phyloP scores from a whole-genome alignment of 2,888 invertebrate genomes.

The Anthoptus insignis region DNA sequence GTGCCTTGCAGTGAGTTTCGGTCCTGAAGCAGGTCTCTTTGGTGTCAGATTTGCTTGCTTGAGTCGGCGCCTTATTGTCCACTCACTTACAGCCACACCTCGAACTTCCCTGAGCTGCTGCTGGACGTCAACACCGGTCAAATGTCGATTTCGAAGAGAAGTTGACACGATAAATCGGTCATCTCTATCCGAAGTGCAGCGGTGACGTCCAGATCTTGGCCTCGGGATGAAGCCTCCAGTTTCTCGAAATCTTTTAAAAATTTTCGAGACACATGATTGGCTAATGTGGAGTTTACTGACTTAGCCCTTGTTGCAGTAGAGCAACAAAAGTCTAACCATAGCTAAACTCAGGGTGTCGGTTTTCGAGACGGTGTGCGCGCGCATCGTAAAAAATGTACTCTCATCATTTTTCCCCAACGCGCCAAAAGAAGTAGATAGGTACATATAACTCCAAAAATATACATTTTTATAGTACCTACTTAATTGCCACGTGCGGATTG shows the following conservation, averaged over 20 bases:
- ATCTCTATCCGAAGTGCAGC: neutral
- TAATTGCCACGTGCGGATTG: too few relatives aligned
- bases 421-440: too few relatives aligned
- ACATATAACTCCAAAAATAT: too few relatives aligned
- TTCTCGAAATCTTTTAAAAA: slow-evolving; percentile 5
- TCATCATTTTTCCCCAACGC: too few relatives aligned
- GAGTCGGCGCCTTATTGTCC: slow-evolving; percentile 49
- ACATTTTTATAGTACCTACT: too few relatives aligned
- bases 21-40: slow-evolving; percentile 45
- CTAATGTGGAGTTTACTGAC: neutral
- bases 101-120: slow-evolving; percentile 35
- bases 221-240: slow-evolving; percentile 5
- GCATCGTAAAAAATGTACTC: too few relatives aligned
- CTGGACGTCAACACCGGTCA: slow-evolving; percentile 39
- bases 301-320: neutral
- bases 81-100: slow-evolving; percentile 43
- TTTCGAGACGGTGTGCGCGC: too few relatives aligned
- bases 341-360: too few relatives aligned
- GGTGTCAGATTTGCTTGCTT: slow-evolving; percentile 43
- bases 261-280: slow-evolving; percentile 8
- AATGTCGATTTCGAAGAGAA: slow-evolving; percentile 44
- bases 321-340: too few relatives aligned
- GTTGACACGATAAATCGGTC: slow-evolving; percentile 6
- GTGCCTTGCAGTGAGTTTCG: slow-evolving; percentile 33
- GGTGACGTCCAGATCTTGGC: neutral